These are phyloP conservation scores for Pollenia amentaria DNA, from an alignment of 2,888 invertebrate genomes.

Conservation along the genomic window DNA sequence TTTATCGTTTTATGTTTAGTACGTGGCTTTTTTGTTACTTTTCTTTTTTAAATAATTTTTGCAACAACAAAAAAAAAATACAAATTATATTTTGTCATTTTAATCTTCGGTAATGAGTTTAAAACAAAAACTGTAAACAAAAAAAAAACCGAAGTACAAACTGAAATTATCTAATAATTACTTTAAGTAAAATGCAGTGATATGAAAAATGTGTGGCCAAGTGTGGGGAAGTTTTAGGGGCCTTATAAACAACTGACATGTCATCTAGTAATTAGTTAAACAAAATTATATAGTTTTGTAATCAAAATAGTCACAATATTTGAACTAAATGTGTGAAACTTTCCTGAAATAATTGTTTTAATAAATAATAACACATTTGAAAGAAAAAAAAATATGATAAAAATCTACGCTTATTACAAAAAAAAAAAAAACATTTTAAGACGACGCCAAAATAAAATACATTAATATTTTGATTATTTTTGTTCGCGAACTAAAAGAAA, in stretches of 20 bases:
- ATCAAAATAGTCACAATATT: not conserved
- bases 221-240: not conserved
- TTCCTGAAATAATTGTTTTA: not conserved
- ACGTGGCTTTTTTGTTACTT: not conserved
- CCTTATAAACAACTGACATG: constrained; percentile 28
- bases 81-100: constrained; percentile 55
- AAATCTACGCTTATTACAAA: no score
- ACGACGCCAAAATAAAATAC: no score
- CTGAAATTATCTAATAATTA: constrained; percentile 34
- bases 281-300: not conserved
- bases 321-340: not conserved
- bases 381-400: no score
- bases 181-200: not conserved
- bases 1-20: not conserved
- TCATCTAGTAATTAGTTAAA: constrained; percentile 46
- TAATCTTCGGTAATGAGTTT: constrained; percentile 44
- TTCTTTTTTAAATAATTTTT: constrained; percentile 13
- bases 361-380: no score
- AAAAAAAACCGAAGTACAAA: not conserved
- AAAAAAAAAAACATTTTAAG: no score
- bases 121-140: not conserved
- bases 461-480: no score
- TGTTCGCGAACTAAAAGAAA: no score
- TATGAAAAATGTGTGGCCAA: not conserved
- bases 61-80: not conserved